Evolutionary conservation across 2,113 vertebrate genomes (phyloP).

Genomic region (Tachysurus fulvidraco): DNA sequence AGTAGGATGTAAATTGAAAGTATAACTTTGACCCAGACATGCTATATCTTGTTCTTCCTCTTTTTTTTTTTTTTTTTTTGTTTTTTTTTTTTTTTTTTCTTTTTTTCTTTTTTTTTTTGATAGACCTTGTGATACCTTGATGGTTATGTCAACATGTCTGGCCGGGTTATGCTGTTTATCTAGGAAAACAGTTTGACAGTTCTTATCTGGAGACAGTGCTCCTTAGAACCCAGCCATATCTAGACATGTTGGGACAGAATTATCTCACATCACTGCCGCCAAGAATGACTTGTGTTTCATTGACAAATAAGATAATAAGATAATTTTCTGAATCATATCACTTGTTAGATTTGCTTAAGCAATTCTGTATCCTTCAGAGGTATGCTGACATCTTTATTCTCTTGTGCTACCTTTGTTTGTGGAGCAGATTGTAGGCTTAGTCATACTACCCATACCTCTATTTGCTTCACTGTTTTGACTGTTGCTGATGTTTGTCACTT

Average conservation of each 20-base stretch:
- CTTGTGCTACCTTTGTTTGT: not conserved
- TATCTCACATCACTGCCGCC: not conserved
- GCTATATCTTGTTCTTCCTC: constrained; percentile 29
- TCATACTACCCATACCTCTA: not conserved
- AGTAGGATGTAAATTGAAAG: not conserved
- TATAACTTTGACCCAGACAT: constrained; percentile 27
- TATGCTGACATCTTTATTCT: not conserved
- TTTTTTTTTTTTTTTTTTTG: no score
- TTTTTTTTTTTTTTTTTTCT: no score
- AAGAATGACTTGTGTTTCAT: constrained; percentile 26
- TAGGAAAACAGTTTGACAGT: constrained; percentile 4
- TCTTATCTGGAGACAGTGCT: not conserved
- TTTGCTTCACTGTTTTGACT: constrained; percentile 16
- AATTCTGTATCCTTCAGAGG: not conserved
- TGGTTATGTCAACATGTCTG: constrained; percentile 25
- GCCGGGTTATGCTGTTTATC: constrained; percentile 26
- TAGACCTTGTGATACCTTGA: not conserved
- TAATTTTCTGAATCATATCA: not conserved
- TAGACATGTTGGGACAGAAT: constrained; percentile 36
- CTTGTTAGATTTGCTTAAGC: not conserved
- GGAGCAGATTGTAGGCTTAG: not conserved
- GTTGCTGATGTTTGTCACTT: not conserved
- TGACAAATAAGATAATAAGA: not conserved
- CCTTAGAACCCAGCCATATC: constrained; percentile 13
- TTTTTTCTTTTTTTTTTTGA: no score